A percentile compares a stretch with the other conserved stretches of the same genome.
Evolutionary conservation across 2,113 vertebrate species (phyloP).

Genomic region (Anolis sagrei): DNA sequence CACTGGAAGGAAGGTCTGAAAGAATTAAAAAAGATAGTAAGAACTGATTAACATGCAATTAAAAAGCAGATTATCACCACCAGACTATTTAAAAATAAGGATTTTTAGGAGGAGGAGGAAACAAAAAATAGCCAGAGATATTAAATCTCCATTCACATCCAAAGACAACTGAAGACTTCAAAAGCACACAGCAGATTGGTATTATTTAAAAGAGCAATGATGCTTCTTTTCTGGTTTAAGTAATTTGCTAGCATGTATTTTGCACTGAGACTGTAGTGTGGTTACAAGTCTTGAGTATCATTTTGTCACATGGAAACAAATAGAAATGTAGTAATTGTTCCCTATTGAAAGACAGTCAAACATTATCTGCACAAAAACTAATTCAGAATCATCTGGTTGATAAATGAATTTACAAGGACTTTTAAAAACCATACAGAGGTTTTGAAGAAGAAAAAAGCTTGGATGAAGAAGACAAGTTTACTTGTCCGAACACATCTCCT

Average conservation of each 20-base stretch:
- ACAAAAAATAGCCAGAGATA: background rate
- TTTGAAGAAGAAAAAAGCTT: background rate
- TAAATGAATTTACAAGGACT: constrained; percentile 10
- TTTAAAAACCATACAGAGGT: constrained; percentile 1
- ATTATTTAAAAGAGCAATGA: background rate
- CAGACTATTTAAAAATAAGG: background rate
- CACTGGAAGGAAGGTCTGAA: constrained; percentile 95
- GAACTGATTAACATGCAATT: constrained; percentile 22
- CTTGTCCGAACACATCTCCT: no score
- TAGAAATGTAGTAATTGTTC: background rate
- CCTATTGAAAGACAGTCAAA: background rate
- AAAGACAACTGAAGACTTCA: background rate
- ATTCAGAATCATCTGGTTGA: background rate
- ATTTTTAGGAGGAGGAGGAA: background rate
- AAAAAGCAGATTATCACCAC: constrained; percentile 30
- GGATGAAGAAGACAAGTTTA: no score
- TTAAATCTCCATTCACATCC: background rate
- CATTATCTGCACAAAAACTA: background rate
- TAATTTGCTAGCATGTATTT: background rate
- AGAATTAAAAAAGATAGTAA: constrained; percentile 19
- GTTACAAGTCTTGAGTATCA: background rate
- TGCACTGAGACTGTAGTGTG: background rate
- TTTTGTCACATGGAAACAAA: background rate
- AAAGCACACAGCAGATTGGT: background rate
- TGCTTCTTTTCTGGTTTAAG: constrained; percentile 1